These are phyloP conservation scores for Melipona quadrifasciata DNA, from an alignment of 1,140 invertebrate species.

Conservation along the genomic window DNA sequence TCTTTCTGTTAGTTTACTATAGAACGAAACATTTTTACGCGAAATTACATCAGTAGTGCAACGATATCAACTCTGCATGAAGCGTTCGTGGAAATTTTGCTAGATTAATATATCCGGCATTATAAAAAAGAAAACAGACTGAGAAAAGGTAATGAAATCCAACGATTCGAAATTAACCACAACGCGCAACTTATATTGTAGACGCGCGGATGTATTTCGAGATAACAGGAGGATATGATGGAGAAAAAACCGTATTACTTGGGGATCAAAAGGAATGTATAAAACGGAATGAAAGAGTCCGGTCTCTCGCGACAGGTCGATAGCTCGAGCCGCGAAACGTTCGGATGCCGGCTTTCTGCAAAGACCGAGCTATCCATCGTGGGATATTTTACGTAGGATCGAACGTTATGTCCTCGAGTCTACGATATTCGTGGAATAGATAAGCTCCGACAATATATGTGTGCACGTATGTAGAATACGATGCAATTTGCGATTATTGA, in stretches of 20 bases:
- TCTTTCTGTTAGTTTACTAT: no score
- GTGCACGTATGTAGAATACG: neutral
- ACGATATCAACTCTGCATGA: no score
- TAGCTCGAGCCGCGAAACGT: constrained; percentile 38
- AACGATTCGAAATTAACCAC: neutral
- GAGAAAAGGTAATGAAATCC: neutral
- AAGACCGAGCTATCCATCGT: constrained; percentile 36
- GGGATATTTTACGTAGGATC: constrained; percentile 53
- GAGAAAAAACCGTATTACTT: constrained; percentile 41
- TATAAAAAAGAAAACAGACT: neutral
- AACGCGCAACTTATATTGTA: no score
- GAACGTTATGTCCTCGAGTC: constrained; percentile 45
- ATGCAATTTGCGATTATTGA: constrained; percentile 14
- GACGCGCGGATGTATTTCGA: constrained; percentile 17
- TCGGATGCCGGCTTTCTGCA: constrained; percentile 46
- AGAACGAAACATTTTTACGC: no score
- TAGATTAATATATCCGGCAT: no score
- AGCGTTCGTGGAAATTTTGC: no score
- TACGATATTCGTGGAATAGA: constrained; percentile 1
- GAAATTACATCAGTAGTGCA: no score
- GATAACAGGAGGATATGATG: neutral
- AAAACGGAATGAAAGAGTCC: constrained; percentile 40
- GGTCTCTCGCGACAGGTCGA: constrained; percentile 40
- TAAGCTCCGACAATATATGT: no score
- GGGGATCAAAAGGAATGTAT: constrained; percentile 58